These are phyloP conservation scores for Globodera ellingtonae DNA, from an alignment of 1,140 invertebrate genomes.

Conservation along the genomic window DNA sequence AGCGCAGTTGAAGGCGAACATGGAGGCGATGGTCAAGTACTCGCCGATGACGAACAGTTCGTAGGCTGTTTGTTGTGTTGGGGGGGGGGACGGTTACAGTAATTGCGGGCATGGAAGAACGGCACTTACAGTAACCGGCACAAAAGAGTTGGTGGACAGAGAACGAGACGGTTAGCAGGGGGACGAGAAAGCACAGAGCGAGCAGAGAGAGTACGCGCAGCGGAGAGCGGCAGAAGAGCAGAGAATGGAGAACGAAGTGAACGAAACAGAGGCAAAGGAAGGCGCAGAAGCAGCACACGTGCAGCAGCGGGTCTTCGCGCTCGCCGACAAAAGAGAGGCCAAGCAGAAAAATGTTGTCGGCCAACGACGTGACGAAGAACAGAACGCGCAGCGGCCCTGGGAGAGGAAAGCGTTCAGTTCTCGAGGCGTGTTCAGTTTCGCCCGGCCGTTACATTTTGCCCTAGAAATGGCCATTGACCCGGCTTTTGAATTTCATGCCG, in stretches of 20 bases:
- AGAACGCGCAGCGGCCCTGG: not conserved
- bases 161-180: conserved; percentile 15
- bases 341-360: conserved; percentile 37
- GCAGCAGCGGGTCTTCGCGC: conserved; percentile 36
- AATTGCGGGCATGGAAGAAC: not conserved
- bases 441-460: not conserved
- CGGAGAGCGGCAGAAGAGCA: conserved; percentile 8
- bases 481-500: not conserved
- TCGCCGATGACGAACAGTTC: conserved; percentile 19
- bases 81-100: not conserved
- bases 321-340: conserved; percentile 43
- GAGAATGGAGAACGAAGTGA: conserved; percentile 23
- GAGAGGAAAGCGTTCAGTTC: no score
- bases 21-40: conserved; percentile 16
- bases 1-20: conserved; percentile 18
- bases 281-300: conserved; percentile 37
- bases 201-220: no score
- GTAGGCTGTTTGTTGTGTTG: not conserved
- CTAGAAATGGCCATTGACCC: not conserved
- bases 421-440: no score
- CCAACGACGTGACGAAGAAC: conserved; percentile 24
- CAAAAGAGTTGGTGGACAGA: conserved; percentile 22
- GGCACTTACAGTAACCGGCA: not conserved
- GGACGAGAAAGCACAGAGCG: conserved; percentile 15
- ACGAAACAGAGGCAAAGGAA: conserved; percentile 19